Percentiles rank a stretch among this genome's conserved stretches.
Conservation (phyloP, 92 coral and sea anemone genomes). For the Heliopora coerulea region DNA sequence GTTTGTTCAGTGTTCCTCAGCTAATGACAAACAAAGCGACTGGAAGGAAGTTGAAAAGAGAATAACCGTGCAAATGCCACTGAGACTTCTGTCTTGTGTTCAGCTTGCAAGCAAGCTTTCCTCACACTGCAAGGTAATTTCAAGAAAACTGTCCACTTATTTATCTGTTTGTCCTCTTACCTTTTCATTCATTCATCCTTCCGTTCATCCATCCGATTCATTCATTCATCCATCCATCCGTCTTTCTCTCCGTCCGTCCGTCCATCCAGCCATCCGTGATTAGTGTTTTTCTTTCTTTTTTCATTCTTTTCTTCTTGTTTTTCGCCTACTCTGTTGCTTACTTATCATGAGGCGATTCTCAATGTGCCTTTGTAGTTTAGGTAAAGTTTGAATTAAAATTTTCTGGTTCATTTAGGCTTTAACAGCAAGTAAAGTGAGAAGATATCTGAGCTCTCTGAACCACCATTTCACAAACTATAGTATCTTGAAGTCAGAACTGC, state of each 20-base stretch:
- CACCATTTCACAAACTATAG: constrained; percentile 77
- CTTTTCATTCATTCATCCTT: background rate
- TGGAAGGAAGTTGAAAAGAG: constrained; percentile 91
- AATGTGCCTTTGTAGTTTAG: no score
- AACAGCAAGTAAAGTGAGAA: constrained; percentile 78
- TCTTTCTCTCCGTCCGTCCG: no score
- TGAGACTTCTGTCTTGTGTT: constrained; percentile 81
- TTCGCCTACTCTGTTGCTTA: no score
- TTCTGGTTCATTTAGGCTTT: constrained; percentile 53
- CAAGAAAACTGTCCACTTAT: background rate
- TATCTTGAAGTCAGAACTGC: constrained; percentile 85
- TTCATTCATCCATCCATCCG: no score
- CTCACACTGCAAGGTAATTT: constrained; percentile 83
- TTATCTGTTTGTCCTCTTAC: background rate
- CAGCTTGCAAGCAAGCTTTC: constrained; percentile 92
- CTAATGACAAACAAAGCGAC: constrained; percentile 68
- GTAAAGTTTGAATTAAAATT: no score
- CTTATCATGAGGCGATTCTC: no score
- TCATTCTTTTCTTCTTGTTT: no score
- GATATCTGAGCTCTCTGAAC: constrained; percentile 84
- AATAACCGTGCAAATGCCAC: constrained; percentile 78
- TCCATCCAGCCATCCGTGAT: no score
- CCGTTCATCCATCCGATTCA: no score
- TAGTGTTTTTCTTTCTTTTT: no score
- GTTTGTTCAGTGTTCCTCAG: constrained; percentile 70